Evolutionary conservation across 2,888 invertebrate genomes (phyloP), one percentile per base, ranked within the genome.

Genomic region (Nomada fabriciana): DNA sequence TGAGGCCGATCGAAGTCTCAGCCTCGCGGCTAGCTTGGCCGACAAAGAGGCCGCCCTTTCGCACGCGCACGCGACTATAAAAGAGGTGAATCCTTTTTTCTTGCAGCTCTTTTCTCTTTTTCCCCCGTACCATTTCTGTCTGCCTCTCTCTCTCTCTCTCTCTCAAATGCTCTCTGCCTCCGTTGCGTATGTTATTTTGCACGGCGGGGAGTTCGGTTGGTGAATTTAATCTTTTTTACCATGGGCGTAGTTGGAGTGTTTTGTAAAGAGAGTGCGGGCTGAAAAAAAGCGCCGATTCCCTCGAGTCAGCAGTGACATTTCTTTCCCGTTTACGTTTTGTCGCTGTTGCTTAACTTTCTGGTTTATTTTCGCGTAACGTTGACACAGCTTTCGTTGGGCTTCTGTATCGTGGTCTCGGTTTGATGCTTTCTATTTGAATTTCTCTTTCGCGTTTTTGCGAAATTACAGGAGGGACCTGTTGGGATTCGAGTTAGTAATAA

Each of bases 1-100:
- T 91, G 98, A 98, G 91, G 97, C 98, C 0, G 98, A 98, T 93
- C 95, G 98, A 79, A 97, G 98, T 36, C 95, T 98, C 81, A 96
- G 97, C 78, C 95, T 98, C 60, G 98, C 98, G 10, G 97, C 98
- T 13, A 98, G 98, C 90, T 96, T 98, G 36, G 98, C 97, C 91
- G 96, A 97, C 59, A 96, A 98, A 89, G 98, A 98, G 91, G 95
- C 97, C 81, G 97, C 98, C 93, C 95, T 98, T 75, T 96, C 97
- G 90, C 97, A 98, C 90, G 96, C 98, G 64, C 96, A 98, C 91
- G 97, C 97, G 90, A 98, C 98, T 92, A 95, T 98, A 76, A 96
- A 96, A 92, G 97, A 98, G 95, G 97, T 97, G 89, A 92, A 72
- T 20, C 64, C 60, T 72, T 29, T 69, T 42, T 15, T 25, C 3